These are phyloP conservation scores for Acronicta alni DNA, from an alignment of 2,888 invertebrate genomes.

Conservation along the genomic window DNA sequence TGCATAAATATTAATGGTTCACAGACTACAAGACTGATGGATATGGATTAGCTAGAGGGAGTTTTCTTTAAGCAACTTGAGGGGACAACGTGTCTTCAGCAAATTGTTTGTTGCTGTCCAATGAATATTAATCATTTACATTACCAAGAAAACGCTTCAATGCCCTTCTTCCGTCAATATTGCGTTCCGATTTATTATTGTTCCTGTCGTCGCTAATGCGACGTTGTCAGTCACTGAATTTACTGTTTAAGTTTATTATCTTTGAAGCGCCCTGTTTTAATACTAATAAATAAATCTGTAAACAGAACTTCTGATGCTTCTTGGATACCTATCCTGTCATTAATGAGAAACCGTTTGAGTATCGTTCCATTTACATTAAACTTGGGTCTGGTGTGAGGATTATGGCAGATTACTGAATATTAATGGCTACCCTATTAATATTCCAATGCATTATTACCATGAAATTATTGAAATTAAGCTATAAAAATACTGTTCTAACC, in stretches of 20 bases:
- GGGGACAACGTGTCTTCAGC: slow-evolving; percentile 52
- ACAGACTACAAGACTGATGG: slow-evolving; percentile 76
- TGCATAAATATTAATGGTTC: slow-evolving; percentile 85
- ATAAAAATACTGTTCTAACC: slow-evolving; percentile 30
- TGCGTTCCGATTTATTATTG: slow-evolving; percentile 65
- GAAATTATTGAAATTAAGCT: slow-evolving; percentile 34
- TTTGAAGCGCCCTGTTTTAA: slow-evolving; percentile 31
- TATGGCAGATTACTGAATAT: slow-evolving; percentile 44
- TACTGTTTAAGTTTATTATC: slow-evolving; percentile 38
- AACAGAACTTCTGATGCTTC: slow-evolving; percentile 26
- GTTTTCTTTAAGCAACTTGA: slow-evolving; percentile 64
- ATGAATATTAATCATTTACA: slow-evolving; percentile 71
- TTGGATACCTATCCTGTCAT: slow-evolving; percentile 16
- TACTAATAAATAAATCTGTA: slow-evolving; percentile 41
- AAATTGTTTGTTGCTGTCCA: slow-evolving; percentile 58
- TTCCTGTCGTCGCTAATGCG: slow-evolving; percentile 68
- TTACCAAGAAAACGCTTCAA: slow-evolving; percentile 52
- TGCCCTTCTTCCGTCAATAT: slow-evolving; percentile 60
- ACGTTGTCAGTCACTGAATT: slow-evolving; percentile 66
- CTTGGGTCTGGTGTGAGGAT: slow-evolving; percentile 35
- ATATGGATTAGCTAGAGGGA: slow-evolving; percentile 73
- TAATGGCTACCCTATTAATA: slow-evolving; percentile 39
- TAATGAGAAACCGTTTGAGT: slow-evolving; percentile 40
- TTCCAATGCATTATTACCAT: slow-evolving; percentile 31
- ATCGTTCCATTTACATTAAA: slow-evolving; percentile 29